Percentiles rank a stretch among this genome's conserved stretches.
Evolutionary conservation across 1,140 invertebrate species (phyloP).

Genomic region (Drosophila guanche): DNA sequence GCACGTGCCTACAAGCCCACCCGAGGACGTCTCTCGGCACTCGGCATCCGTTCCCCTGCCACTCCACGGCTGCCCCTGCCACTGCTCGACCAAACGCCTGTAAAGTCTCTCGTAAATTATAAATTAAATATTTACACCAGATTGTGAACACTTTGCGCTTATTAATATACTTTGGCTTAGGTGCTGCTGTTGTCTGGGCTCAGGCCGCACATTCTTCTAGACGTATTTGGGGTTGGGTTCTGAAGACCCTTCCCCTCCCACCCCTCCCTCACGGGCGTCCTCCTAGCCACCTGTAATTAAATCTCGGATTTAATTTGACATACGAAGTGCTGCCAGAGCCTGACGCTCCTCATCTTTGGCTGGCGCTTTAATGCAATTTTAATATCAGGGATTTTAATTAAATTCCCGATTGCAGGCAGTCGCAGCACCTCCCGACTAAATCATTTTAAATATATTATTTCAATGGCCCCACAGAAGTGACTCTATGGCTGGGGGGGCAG

Average conservation of each 20-base stretch:
- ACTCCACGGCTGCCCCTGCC: not conserved
- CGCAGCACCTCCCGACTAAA: conserved; percentile 51
- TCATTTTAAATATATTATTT: conserved; percentile 56
- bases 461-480: conserved; percentile 41
- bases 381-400: conserved; percentile 69
- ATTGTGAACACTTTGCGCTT: conserved; percentile 70
- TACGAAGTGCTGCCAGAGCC: conserved; percentile 34
- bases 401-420: conserved; percentile 53
- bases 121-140: conserved; percentile 77
- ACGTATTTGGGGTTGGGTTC: not conserved
- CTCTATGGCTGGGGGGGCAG: conserved; percentile 35
- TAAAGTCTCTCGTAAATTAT: conserved; percentile 71
- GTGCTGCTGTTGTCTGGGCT: conserved; percentile 47
- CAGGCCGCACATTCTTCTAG: conserved; percentile 12
- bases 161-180: conserved; percentile 70
- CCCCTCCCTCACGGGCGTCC: not conserved
- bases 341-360: conserved; percentile 34
- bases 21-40: conserved; percentile 9
- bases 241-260: not conserved
- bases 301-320: conserved; percentile 61
- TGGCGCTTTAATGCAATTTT: conserved; percentile 62
- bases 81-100: conserved; percentile 12
- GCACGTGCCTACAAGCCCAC: conserved; percentile 60
- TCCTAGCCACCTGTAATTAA: conserved; percentile 50
- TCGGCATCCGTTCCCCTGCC: not conserved